These are phyloP conservation scores for Diabrotica undecimpunctata DNA, from an alignment of 1,140 invertebrate genomes.

Conservation along the genomic window DNA sequence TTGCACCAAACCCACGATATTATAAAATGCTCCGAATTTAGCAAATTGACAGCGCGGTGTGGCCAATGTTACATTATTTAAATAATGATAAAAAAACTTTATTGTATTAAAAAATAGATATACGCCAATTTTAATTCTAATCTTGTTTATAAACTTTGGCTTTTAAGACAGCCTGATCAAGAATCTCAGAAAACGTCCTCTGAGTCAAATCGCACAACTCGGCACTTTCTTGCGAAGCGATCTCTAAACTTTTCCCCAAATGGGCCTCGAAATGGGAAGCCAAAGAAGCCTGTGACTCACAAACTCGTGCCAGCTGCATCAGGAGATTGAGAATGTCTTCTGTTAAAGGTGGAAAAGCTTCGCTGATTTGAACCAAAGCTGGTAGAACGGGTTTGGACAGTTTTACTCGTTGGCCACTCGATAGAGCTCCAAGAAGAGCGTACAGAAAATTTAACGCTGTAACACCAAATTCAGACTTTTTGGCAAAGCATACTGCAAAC, in stretches of 20 bases:
- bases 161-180: conserved; percentile 57
- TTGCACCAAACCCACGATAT: too few relatives aligned
- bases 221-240: conserved; percentile 51
- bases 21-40: too few relatives aligned
- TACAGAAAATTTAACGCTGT: conserved; percentile 89
- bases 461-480: conserved; percentile 86
- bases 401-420: conserved; percentile 70
- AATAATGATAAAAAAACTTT: too few relatives aligned
- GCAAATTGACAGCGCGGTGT: too few relatives aligned
- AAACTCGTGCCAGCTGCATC: conserved; percentile 81
- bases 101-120: too few relatives aligned
- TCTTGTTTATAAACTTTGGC: conserved; percentile 52
- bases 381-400: conserved; percentile 81
- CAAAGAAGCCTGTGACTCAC: conserved; percentile 76
- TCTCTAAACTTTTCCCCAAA: conserved; percentile 52
- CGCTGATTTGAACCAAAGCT: conserved; percentile 79
- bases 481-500: conserved; percentile 88
- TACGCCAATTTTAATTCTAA: background rate
- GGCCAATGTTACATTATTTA: too few relatives aligned
- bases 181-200: conserved; percentile 58
- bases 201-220: conserved; percentile 63
- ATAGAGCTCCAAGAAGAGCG: conserved; percentile 78
- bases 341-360: conserved; percentile 87
- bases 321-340: conserved; percentile 85
- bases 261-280: conserved; percentile 59